phyloP scores from a whole-genome alignment of 2,797 vertebrate genomes.

The Eulemur albifrons region DNA sequence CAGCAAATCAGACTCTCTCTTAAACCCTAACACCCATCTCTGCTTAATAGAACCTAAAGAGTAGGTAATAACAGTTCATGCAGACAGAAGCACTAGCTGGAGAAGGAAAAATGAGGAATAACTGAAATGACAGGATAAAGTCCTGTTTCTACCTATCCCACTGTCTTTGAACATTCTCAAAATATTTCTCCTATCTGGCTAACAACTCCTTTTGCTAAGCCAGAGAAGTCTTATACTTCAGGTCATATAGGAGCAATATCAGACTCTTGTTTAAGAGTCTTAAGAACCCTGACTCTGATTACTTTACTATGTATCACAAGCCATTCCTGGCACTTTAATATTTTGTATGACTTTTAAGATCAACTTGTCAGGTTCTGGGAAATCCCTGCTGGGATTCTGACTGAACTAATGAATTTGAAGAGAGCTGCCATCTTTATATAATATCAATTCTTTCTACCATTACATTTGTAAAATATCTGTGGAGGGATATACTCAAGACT shows the following conservation, averaged over 20 bases:
- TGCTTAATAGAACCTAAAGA: neutral
- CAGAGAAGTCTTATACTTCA: neutral
- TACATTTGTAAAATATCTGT: neutral
- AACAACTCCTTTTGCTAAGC: conserved; percentile 18
- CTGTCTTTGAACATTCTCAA: conserved; percentile 13
- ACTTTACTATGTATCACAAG: conserved; percentile 6
- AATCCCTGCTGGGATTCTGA: neutral
- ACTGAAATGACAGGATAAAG: neutral
- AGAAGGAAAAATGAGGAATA: neutral
- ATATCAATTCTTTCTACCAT: neutral
- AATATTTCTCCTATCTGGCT: neutral
- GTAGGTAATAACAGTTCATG: neutral
- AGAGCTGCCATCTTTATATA: neutral
- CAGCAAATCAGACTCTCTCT: neutral
- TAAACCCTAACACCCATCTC: neutral
- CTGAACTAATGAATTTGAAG: neutral
- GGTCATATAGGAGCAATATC: neutral
- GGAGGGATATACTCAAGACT: neutral
- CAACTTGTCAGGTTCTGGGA: neutral
- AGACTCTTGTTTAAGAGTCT: neutral
- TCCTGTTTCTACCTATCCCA: neutral
- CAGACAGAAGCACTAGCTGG: neutral
- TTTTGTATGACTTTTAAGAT: neutral
- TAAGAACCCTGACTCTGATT: neutral
- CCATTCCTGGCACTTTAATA: neutral